A percentile compares a stretch with the other conserved stretches of the same genome.
Evolutionary conservation across 2,113 vertebrate genomes (phyloP).

Genomic region (Nesoenas mayeri): DNA sequence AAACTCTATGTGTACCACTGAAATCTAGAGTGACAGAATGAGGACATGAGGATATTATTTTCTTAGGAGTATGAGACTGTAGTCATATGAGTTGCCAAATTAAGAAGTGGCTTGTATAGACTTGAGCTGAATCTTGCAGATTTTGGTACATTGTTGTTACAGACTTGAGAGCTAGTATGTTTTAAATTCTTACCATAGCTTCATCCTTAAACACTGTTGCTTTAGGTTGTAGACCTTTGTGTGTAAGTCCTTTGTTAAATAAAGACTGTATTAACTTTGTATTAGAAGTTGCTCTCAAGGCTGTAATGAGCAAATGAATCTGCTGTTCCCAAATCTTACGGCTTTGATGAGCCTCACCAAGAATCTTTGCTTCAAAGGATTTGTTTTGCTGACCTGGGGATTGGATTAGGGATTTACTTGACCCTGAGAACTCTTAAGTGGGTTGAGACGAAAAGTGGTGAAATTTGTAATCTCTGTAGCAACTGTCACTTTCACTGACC

Average conservation of each 20-base stretch:
- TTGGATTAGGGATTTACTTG: not conserved
- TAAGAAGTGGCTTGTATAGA: not conserved
- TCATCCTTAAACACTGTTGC: not conserved
- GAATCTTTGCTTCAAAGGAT: not conserved
- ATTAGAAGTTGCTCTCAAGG: not conserved
- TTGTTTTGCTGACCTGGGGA: not conserved
- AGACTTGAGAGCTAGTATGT: not conserved
- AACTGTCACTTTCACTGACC: not conserved
- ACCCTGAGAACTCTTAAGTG: not conserved
- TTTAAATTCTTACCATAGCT: not conserved
- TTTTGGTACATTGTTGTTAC: not conserved
- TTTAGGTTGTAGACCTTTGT: not conserved
- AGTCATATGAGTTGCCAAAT: not conserved
- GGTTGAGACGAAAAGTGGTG: not conserved
- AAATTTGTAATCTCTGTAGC: not conserved
- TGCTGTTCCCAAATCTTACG: not conserved
- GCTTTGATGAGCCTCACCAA: not conserved
- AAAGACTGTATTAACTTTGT: not conserved
- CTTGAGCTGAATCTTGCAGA: not conserved
- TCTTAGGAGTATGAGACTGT: not conserved
- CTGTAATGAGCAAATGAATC: not conserved
- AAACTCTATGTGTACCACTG: not conserved
- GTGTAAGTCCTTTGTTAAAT: not conserved
- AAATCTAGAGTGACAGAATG: conserved; percentile 48
- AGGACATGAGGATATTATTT: not conserved